Evolutionary conservation across 1,140 invertebrate species (phyloP), one percentile per base, ranked within the genome.

Genomic region (Chionoecetes opilio): DNA sequence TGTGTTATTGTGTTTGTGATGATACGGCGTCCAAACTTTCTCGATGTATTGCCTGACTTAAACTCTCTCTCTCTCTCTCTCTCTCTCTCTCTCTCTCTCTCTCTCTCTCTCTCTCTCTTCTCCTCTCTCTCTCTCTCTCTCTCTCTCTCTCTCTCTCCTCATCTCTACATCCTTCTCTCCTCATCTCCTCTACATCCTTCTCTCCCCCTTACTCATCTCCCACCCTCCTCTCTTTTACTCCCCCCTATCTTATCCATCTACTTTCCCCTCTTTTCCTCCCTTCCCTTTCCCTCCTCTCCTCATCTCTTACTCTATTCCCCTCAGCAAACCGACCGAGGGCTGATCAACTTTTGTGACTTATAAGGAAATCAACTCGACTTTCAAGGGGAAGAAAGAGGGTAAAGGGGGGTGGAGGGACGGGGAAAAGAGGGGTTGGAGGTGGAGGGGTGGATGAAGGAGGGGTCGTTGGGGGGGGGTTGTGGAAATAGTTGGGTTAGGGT

Each of bases 1-100:
- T 75, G 63, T 75, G 63, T 75, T 75, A 75, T 75, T 75, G 63
- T 75, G 63, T 75, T 75, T 75, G 63, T 75, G 63, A 75, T 75
- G 63, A 75, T 75, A 26, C n/a, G 63, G n/a, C 63, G 21, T 21
- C n/a, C 63, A 75, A 75, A 75, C 63, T 75, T 75, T 75, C 63
- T 26, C 63, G 63, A 75, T 75, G 63, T 17, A 75, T 75, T 75
- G 63, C 63, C 63, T 75, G 21, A 75, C 63, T 75, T 90, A 17
- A 31, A 21, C 88, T 26, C 37, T 8, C 87, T 29, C 35, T 26
- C 9, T n/a, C 88, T 29, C 88, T 29, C n/a, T 2, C 88, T 46
- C 37, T 29, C 37, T 14, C 88, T 26, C 26, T 38, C 14, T 31
- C 26, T 38, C 35, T 37, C 63, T 34, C 75, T 91, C 90, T 34